phyloP scores from a whole-genome alignment of 2,888 invertebrate species.

The Pheosia gnoma region DNA sequence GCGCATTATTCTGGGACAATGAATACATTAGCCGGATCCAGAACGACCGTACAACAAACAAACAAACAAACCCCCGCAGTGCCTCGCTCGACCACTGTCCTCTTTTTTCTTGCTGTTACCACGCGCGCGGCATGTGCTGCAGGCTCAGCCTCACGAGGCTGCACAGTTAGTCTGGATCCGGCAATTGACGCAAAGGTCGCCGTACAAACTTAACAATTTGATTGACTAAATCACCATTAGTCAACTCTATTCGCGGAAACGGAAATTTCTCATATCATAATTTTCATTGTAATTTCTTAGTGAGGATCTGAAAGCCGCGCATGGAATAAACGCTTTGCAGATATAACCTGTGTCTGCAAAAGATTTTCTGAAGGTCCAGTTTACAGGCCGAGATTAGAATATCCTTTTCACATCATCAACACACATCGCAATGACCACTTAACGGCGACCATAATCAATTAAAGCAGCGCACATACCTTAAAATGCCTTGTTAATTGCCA shows the following conservation, averaged over 20 bases:
- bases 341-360: too few species aligned
- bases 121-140: too few species aligned
- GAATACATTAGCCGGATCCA: background rate
- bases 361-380: too few species aligned
- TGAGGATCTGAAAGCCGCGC: background rate
- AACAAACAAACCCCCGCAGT: too few species aligned
- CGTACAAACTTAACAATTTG: background rate
- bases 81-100: too few species aligned
- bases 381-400: too few species aligned
- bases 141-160: too few species aligned
- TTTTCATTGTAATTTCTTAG: background rate
- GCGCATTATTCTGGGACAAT: background rate
- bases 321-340: background rate
- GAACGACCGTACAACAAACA: too few species aligned
- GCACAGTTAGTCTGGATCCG: too few species aligned
- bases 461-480: slow-evolving; percentile 10
- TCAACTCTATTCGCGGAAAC: background rate
- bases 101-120: too few species aligned
- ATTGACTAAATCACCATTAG: too few species aligned
- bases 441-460: slow-evolving; percentile 12
- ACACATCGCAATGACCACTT: slow-evolving; percentile 2
- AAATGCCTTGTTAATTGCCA: slow-evolving; percentile 10
- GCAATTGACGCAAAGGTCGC: background rate
- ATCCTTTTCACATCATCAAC: background rate
- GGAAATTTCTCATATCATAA: background rate